Evolutionary conservation across 1,140 invertebrate genomes (phyloP), one percentile per base, ranked within the genome.

Genomic region (Ladona fulva): DNA sequence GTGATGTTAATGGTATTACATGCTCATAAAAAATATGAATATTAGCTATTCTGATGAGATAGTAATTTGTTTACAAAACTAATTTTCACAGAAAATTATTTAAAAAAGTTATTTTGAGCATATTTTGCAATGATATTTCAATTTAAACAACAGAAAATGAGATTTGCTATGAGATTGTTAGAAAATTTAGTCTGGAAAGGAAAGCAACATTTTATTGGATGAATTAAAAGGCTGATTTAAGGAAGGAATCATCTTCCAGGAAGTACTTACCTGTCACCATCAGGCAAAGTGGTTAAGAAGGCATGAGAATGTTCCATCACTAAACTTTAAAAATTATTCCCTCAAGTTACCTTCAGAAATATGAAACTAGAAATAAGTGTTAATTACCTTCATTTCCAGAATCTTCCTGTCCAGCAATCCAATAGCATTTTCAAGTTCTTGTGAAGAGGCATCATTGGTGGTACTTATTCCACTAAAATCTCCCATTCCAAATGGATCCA

Each of bases 401-500:
- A 94, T 89, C 82, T 90, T 89, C 82, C 93, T 94, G 82, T 94
- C 93, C 81, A 94, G 84, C 78, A 93, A 88, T 76, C 91, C 91
- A 80, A 93, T 92, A 77, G 91, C 90, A 83, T 89, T 90, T 85
- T 92, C 90, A 77, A 91, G 84, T 80, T 91, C 89, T 79, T 89
- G 87, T 37, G 87, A 86, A 78, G 84, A 86, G 1, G 84, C 84
- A 81, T 83, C 85, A 10, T 83, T 79, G 25, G 78, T 66, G 74
- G 81, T 19, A 87, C 82, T n/a, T 85, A 83, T 10, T 84, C 81
- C 85, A 76, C 86, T 87, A 82, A 93, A 93, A 81, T 92, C 92
- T 24, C 90, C 91, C 89, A 95, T 95, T 80, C 95, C 94, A 83
- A 96, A 96, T 5, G 89, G 88, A 83, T 90, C 89, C 16, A 78